Conservation (phyloP, 1,140 invertebrate species). For the Micrasema longulum region DNA sequence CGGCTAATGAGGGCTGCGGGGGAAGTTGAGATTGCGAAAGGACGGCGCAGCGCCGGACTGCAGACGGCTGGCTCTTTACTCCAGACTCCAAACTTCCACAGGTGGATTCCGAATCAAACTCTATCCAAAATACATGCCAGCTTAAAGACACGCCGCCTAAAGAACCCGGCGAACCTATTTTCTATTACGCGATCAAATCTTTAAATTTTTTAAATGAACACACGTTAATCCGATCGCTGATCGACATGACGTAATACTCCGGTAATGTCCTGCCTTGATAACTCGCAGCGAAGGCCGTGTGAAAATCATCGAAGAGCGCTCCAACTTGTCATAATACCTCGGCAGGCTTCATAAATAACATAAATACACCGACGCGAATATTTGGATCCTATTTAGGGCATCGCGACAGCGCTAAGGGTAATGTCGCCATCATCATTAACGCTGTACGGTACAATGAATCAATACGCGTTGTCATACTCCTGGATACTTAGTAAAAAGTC, state of each 20-base stretch:
- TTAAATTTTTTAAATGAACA: too few relatives aligned
- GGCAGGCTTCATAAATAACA: background rate
- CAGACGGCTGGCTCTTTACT: background rate
- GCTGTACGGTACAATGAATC: conserved; percentile 22
- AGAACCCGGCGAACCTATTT: too few relatives aligned
- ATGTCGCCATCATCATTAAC: conserved; percentile 23
- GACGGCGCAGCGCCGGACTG: too few relatives aligned
- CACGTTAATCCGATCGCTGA: too few relatives aligned
- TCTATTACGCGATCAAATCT: too few relatives aligned
- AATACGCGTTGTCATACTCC: background rate
- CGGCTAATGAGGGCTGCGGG: conserved; percentile 46
- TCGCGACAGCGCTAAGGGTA: background rate
- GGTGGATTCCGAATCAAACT: background rate
- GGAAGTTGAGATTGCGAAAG: too few relatives aligned
- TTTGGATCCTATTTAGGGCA: conserved; percentile 20
- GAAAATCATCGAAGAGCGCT: background rate
- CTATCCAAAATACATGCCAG: background rate
- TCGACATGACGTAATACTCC: too few relatives aligned
- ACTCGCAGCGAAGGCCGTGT: background rate
- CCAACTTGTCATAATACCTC: conserved; percentile 9
- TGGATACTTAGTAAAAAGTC: background rate
- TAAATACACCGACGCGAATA: background rate
- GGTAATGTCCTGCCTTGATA: too few relatives aligned
- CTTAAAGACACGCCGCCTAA: too few relatives aligned
- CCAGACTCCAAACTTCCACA: too few relatives aligned